These are phyloP conservation scores for Leptinotarsa haldemani DNA, from an alignment of 2,888 invertebrate species.

Conservation along the genomic window DNA sequence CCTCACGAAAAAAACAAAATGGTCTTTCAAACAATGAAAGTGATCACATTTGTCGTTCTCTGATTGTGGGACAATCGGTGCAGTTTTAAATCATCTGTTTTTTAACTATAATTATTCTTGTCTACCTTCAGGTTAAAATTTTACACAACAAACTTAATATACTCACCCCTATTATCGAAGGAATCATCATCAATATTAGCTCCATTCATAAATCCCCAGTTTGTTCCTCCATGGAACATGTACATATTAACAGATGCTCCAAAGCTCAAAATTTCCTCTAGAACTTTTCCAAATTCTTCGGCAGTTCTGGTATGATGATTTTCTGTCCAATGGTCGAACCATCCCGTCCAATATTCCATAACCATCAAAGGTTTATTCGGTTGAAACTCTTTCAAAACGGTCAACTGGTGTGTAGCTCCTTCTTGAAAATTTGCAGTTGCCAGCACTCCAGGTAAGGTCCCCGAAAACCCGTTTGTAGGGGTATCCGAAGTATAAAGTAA, in stretches of 20 bases:
- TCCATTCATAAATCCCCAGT: conserved; percentile 79
- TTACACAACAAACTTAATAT: neutral
- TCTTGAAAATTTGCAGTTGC: conserved; percentile 70
- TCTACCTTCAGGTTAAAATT: too few relatives aligned
- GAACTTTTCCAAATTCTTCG: conserved; percentile 50
- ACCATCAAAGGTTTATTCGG: conserved; percentile 69
- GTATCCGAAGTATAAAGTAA: conserved; percentile 69
- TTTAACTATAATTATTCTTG: too few relatives aligned
- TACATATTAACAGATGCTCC: conserved; percentile 81
- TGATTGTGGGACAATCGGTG: too few relatives aligned
- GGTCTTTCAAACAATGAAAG: too few relatives aligned
- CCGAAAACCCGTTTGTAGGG: conserved; percentile 48
- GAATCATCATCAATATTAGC: conserved; percentile 33
- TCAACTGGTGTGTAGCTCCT: conserved; percentile 62
- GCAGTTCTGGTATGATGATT: conserved; percentile 51
- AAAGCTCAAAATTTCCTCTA: conserved; percentile 56
- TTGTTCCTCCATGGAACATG: conserved; percentile 93
- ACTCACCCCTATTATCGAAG: conserved; percentile 33
- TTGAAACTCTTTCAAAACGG: conserved; percentile 65
- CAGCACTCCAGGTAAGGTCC: conserved; percentile 57
- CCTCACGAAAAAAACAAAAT: too few relatives aligned
- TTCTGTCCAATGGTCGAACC: conserved; percentile 72
- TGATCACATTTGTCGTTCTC: too few relatives aligned
- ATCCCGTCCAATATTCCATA: conserved; percentile 74
- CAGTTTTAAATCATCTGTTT: too few relatives aligned